These are phyloP conservation scores for Otus scops DNA, from an alignment of 2,797 vertebrate genomes.

Conservation along the genomic window DNA sequence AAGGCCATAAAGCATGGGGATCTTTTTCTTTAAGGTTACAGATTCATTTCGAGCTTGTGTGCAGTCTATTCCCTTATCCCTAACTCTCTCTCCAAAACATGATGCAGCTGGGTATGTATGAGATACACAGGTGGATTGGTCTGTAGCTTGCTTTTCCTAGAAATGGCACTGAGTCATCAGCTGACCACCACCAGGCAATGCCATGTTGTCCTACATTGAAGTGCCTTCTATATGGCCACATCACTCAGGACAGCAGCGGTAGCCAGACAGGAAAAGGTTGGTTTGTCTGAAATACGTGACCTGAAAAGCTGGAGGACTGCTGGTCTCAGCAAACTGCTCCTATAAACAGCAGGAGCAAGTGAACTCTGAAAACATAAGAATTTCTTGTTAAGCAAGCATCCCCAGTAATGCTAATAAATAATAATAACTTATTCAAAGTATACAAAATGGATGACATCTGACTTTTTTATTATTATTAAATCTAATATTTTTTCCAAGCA, in stretches of 20 bases:
- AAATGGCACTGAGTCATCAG: background rate
- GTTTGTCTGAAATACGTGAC: constrained; percentile 33
- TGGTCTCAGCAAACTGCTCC: constrained; percentile 41
- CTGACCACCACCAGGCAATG: background rate
- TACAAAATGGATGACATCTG: background rate
- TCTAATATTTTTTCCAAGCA: background rate
- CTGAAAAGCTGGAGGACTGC: constrained; percentile 19
- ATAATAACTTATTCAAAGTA: background rate
- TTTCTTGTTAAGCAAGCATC: constrained; percentile 16
- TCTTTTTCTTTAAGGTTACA: background rate
- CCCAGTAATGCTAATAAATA: background rate
- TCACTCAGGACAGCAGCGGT: background rate
- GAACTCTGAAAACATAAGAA: constrained; percentile 25
- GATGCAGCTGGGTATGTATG: background rate
- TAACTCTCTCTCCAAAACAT: background rate
- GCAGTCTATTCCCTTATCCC: background rate
- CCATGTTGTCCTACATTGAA: background rate
- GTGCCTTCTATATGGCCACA: background rate
- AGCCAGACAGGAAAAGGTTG: background rate
- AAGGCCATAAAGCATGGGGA: background rate
- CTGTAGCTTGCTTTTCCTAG: background rate
- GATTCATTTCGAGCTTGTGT: background rate
- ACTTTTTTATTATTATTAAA: background rate
- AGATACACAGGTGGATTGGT: background rate
- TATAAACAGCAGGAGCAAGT: constrained; percentile 22